These are phyloP conservation scores for Athalia cordata DNA, from an alignment of 2,888 invertebrate species.

Conservation along the genomic window DNA sequence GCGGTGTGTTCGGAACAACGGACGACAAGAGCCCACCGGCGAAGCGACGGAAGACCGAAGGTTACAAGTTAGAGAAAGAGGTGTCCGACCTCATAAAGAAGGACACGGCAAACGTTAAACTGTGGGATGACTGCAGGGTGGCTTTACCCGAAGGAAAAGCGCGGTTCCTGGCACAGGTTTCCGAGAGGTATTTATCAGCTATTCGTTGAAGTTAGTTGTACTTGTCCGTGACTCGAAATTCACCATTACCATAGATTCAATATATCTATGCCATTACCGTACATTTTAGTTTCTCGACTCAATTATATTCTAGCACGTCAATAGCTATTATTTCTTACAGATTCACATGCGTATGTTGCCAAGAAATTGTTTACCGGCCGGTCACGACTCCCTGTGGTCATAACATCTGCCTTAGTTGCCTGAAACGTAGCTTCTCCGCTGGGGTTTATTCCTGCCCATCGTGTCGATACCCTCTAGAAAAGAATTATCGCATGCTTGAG, in stretches of 20 bases:
- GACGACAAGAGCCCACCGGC: conserved; percentile 60
- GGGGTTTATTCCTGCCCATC: conserved; percentile 81
- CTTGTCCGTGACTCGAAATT: not conserved
- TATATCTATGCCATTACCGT: too few species aligned
- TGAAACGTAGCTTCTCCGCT: conserved; percentile 81
- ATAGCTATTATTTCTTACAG: conserved; percentile 53
- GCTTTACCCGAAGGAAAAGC: conserved; percentile 75
- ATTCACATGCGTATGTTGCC: conserved; percentile 88
- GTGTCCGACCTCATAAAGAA: conserved; percentile 73
- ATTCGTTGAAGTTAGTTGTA: conserved; percentile 53
- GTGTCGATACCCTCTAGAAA: conserved; percentile 80
- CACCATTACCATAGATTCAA: too few species aligned
- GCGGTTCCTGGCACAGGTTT: conserved; percentile 58
- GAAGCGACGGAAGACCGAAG: conserved; percentile 70
- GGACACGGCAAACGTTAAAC: conserved; percentile 79
- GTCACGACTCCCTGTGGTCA: conserved; percentile 85
- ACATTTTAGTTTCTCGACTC: not conserved
- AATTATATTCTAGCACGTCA: not conserved
- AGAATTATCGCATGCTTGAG: conserved; percentile 74
- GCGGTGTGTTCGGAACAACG: not conserved
- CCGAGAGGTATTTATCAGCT: conserved; percentile 50
- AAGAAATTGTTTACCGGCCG: conserved; percentile 82
- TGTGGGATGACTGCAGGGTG: conserved; percentile 81
- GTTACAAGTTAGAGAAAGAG: conserved; percentile 71
- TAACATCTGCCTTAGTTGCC: conserved; percentile 83